A percentile compares a stretch with the other conserved stretches of the same genome.
phyloP scores from a whole-genome alignment of 2,113 vertebrate genomes.

The Lepidothrix coronata region DNA sequence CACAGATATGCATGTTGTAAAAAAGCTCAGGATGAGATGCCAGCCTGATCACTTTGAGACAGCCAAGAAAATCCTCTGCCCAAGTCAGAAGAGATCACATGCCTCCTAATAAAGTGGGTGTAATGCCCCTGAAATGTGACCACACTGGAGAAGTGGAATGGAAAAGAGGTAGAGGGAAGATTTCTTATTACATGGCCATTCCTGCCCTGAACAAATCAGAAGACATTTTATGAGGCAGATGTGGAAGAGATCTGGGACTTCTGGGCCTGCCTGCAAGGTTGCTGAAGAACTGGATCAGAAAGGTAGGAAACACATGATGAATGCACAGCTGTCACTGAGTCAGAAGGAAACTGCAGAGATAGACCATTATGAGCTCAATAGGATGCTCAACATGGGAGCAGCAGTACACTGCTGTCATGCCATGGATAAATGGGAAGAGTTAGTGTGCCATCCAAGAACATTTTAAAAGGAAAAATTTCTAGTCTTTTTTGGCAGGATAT shows the following conservation, averaged over 20 bases:
- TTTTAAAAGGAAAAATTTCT: not conserved
- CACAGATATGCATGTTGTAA: not conserved
- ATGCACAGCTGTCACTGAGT: not conserved
- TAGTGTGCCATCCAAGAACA: not conserved
- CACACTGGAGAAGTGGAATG: not conserved
- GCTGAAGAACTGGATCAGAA: not conserved
- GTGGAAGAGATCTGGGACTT: not conserved
- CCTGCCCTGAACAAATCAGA: not conserved
- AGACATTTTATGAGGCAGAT: not conserved
- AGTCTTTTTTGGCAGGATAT: not conserved
- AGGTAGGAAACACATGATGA: not conserved
- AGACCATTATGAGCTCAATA: not conserved
- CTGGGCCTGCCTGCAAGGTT: not conserved
- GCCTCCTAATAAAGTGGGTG: not conserved
- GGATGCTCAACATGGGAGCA: not conserved
- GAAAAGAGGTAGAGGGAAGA: not conserved
- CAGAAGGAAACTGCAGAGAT: not conserved
- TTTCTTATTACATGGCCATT: not conserved
- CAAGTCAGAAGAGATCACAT: not conserved
- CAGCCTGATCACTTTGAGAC: not conserved
- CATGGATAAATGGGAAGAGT: not conserved
- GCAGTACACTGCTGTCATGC: not conserved
- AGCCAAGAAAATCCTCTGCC: not conserved
- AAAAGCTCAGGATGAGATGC: not conserved
- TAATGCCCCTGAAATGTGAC: not conserved